These are phyloP conservation scores for Calliscelio sp. DNA, from an alignment of 2,888 invertebrate species.

Conservation along the genomic window DNA sequence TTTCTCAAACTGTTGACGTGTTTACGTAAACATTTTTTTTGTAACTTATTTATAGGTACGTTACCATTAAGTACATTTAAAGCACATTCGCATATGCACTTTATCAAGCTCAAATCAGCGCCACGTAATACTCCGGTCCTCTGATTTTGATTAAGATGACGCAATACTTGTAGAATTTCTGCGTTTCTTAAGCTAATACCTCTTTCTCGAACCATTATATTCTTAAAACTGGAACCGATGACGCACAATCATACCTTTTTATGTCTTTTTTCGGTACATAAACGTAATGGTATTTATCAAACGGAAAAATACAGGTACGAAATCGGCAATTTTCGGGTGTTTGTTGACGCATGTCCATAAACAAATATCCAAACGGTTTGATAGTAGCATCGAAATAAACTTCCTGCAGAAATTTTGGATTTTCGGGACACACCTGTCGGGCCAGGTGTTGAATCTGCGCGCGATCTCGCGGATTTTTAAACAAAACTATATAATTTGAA, in stretches of 20 bases:
- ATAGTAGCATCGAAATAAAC: background rate
- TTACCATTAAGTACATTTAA: slow-evolving; percentile 20
- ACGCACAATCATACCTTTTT: background rate
- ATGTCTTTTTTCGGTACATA: background rate
- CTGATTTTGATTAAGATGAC: background rate
- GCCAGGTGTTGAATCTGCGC: slow-evolving; percentile 51
- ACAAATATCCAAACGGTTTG: background rate
- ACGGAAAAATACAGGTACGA: slow-evolving; percentile 12
- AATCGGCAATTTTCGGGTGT: slow-evolving; percentile 36
- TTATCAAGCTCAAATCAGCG: background rate
- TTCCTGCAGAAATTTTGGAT: no score
- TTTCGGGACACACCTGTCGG: slow-evolving; percentile 31
- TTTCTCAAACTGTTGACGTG: no score
- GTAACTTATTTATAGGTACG: background rate
- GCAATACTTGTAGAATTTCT: background rate
- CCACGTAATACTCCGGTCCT: background rate
- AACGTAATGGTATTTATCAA: slow-evolving; percentile 25
- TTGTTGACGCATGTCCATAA: background rate
- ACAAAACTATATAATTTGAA: slow-evolving; percentile 51
- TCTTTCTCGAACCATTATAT: background rate
- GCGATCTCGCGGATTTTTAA: slow-evolving; percentile 59
- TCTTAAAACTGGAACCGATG: background rate
- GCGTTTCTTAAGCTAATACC: background rate
- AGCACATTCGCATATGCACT: slow-evolving; percentile 26
- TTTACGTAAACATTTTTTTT: background rate